These are phyloP conservation scores for Microctenopoma stevenorrisi DNA, from an alignment of 2,797 vertebrate genomes.

Conservation along the genomic window DNA sequence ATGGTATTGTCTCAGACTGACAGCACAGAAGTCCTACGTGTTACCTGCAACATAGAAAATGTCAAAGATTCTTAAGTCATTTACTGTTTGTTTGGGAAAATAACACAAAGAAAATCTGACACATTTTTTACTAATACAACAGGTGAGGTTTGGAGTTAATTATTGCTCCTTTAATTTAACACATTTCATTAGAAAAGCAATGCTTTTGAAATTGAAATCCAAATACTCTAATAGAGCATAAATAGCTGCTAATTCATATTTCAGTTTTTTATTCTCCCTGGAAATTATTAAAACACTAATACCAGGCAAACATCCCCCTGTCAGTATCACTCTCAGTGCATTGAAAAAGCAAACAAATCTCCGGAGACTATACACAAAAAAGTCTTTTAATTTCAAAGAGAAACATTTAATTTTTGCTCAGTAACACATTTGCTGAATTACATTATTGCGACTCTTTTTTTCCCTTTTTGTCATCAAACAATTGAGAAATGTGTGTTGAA, in stretches of 20 bases:
- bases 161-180: conserved; percentile 18
- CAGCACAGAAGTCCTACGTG: conserved; percentile 37
- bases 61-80: conserved; percentile 12
- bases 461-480: conserved; percentile 49
- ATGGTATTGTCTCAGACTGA: conserved; percentile 66
- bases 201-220: conserved; percentile 38
- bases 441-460: conserved; percentile 48
- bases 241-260: conserved; percentile 67
- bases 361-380: conserved; percentile 64
- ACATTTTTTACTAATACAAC: neutral
- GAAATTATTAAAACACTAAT: conserved; percentile 68
- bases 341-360: conserved; percentile 66
- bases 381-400: conserved; percentile 72
- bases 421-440: conserved; percentile 76
- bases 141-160: conserved; percentile 9
- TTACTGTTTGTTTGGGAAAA: conserved; percentile 24
- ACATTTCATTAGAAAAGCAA: conserved; percentile 20
- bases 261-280: conserved; percentile 34
- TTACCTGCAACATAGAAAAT: conserved; percentile 29
- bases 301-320: conserved; percentile 68
- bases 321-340: conserved; percentile 66
- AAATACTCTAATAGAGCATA: conserved; percentile 54
- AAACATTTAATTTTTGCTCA: conserved; percentile 72
- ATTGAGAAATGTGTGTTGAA: conserved; percentile 57
- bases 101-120: neutral